Evolutionary conservation across 2,888 invertebrate species (phyloP), one percentile per base, ranked within the genome.

Genomic region (Abscondita cerata): DNA sequence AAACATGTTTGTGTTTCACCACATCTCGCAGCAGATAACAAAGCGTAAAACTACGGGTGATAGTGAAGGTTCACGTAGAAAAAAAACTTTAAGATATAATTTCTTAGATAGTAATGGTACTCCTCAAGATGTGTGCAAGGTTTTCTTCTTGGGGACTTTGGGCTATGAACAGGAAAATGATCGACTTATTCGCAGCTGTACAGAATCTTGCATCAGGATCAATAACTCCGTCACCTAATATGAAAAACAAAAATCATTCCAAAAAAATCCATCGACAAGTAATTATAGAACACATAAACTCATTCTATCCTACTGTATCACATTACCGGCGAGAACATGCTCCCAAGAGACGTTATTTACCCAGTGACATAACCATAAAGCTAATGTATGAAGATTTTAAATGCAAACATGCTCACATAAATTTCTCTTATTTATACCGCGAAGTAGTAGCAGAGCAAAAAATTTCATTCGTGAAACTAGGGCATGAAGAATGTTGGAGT

Each of bases 311-410:
- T 33, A 48, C 52, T 25, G 53, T 60, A 13, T 36, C 65, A n/a
- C 65, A 65, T 52, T 65, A 65, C 36, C 52, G 65, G 4, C 52
- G 57, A 9, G 63, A 63, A 63, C 60, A 60, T 31, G 59, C 60
- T 8, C 63, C 65, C 8, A 60, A 64, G 12, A 47, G 48, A 33
- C 38, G 53, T 13, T 65, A 64, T 31, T 41, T 63, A 33, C 65
- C 62, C 11, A 64, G 63, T 46, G 63, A 66, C 50, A 40, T 59
- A 15, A 59, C 20, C 19, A 44, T 44, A 18, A 44, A 18, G 18
- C 9, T 44, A 19, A 44, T 40, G 66, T 59, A 58, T 31, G 25
- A 52, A 25, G 54, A 64, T 41, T 66, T 64, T 58, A 44, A 52
- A 16, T 20, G 53, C 38, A 66, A 66, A 31, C 44, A 55, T 36